These are phyloP conservation scores for Trachemys scripta DNA, from an alignment of 2,113 vertebrate genomes.

Conservation along the genomic window DNA sequence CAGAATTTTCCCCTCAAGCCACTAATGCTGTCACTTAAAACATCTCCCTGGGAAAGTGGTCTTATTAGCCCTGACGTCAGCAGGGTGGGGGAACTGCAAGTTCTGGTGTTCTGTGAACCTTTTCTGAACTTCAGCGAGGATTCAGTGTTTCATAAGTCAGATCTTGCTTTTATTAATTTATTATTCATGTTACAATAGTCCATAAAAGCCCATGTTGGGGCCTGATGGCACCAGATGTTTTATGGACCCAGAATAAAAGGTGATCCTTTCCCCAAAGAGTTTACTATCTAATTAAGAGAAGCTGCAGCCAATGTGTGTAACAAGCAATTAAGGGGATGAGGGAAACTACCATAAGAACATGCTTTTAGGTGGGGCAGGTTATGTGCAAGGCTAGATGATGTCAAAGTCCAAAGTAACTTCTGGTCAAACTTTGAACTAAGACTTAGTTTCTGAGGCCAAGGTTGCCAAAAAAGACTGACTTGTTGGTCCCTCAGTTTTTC, in stretches of 20 bases:
- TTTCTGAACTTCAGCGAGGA: neutral
- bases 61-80: neutral
- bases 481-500: neutral
- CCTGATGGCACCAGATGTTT: neutral
- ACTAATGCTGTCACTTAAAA: neutral
- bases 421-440: too few species aligned
- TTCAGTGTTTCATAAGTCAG: accelerated
- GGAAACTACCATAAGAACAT: too few species aligned
- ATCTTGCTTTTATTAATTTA: neutral
- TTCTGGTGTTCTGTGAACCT: neutral
- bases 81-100: neutral
- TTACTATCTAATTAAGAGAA: neutral
- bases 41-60: neutral
- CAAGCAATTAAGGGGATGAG: neutral
- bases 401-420: too few species aligned
- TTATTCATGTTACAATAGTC: neutral
- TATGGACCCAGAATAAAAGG: neutral
- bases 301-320: neutral
- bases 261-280: neutral
- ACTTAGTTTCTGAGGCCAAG: neutral
- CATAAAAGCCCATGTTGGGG: neutral
- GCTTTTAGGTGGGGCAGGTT: too few species aligned
- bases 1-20: neutral
- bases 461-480: neutral
- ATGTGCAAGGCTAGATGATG: neutral